phyloP scores from a whole-genome alignment of 2,797 vertebrate genomes.

The Bucorvus abyssinicus region DNA sequence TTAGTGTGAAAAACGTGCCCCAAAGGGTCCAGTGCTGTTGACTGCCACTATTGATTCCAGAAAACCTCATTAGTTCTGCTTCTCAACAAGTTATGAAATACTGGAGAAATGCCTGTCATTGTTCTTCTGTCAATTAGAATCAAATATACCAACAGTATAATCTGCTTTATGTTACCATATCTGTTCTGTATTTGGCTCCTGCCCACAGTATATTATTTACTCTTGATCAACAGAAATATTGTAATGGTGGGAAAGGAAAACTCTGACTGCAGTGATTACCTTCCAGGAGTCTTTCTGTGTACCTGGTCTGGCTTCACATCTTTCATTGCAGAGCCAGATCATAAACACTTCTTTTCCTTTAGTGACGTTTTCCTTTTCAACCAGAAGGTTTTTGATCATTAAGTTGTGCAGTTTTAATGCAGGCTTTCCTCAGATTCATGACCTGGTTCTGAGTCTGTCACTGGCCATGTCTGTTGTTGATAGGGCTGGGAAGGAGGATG shows the following conservation, averaged over 20 bases:
- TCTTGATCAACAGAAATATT: neutral
- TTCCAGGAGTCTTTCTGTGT: neutral
- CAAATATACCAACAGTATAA: neutral
- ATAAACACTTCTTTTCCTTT: neutral
- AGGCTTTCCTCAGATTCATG: neutral
- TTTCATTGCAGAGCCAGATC: neutral
- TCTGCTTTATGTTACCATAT: neutral
- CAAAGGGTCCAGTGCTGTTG: neutral
- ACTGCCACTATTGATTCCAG: slow-evolving; percentile 3
- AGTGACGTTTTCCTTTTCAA: neutral
- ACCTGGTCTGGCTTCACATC: neutral
- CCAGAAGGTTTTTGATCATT: neutral
- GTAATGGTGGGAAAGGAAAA: neutral
- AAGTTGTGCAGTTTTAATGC: neutral
- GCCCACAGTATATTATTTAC: neutral
- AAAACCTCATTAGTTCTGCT: slow-evolving; percentile 43
- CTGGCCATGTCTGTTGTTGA: neutral
- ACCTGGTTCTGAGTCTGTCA: neutral
- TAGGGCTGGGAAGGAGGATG: neutral
- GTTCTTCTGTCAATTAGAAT: slow-evolving; percentile 23
- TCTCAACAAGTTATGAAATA: slow-evolving; percentile 10
- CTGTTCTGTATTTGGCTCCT: neutral
- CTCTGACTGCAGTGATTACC: neutral
- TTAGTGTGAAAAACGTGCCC: neutral
- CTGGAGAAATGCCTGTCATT: slow-evolving; percentile 16